Conservation (phyloP, 2,113 vertebrate species). For the Oncorhynchus mykiss region DNA sequence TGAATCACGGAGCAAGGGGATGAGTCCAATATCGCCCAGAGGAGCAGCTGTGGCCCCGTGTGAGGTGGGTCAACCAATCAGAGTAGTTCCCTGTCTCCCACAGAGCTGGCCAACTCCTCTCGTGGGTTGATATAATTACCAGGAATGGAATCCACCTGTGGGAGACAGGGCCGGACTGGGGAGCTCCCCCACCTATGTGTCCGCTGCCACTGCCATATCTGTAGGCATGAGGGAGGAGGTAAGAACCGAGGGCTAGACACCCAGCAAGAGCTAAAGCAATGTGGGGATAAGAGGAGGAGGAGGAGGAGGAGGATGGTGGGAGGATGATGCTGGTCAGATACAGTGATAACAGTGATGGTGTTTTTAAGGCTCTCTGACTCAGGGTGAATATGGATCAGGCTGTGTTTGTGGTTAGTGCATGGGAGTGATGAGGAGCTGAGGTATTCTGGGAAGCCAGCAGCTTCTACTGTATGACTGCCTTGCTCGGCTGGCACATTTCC, state of each 20-base stretch:
- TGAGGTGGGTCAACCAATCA: not conserved
- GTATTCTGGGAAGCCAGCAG: no score
- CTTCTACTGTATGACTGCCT: no score
- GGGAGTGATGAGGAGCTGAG: no score
- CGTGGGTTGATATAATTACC: constrained; percentile 12
- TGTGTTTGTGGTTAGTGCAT: constrained; percentile 12
- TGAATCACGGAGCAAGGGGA: constrained; percentile 54
- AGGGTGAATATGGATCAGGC: not conserved
- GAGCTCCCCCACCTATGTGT: not conserved
- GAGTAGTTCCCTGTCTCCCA: constrained; percentile 24
- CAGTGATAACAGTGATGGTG: constrained; percentile 43
- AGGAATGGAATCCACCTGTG: not conserved
- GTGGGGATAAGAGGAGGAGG: constrained; percentile 7
- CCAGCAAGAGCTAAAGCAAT: not conserved
- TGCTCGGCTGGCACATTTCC: no score
- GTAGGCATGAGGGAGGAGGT: not conserved
- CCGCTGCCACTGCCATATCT: not conserved
- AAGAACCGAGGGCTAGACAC: not conserved
- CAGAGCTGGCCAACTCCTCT: constrained; percentile 3
- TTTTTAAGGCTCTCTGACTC: constrained; percentile 13
- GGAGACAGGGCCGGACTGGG: constrained; percentile 7
- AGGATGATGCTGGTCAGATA: constrained; percentile 6
- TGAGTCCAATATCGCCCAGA: constrained; percentile 38
- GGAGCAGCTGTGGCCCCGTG: constrained; percentile 45
- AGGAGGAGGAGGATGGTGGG: not conserved